A percentile compares a stretch with the other conserved stretches of the same genome.
Conservation (phyloP, 2,888 invertebrate species). For the Schizotus pectinicornis region DNA sequence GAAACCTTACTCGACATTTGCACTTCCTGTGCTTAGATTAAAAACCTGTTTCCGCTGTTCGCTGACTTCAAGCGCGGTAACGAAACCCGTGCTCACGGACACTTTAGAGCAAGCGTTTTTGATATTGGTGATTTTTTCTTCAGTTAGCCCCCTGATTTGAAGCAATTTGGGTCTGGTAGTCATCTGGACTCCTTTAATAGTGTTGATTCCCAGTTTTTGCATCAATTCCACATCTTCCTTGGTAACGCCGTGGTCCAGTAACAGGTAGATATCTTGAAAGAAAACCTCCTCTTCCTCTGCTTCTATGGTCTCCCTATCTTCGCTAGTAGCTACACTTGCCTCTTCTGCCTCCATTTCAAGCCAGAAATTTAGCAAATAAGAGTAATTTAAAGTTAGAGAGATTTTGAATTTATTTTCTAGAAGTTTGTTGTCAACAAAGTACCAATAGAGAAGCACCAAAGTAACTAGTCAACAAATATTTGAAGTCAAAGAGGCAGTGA, state of each 20-base stretch:
- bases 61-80: conserved; percentile 77
- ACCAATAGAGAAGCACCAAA: too few species aligned
- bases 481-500: too few species aligned
- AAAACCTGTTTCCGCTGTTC: conserved; percentile 76
- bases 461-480: too few species aligned
- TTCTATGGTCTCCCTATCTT: conserved; percentile 28
- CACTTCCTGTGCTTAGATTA: conserved; percentile 70
- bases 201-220: conserved; percentile 78
- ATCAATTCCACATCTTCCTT: conserved; percentile 79
- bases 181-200: conserved; percentile 83
- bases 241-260: conserved; percentile 68
- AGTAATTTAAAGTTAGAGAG: too few species aligned
- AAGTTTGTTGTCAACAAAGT: too few species aligned
- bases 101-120: conserved; percentile 78
- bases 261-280: conserved; percentile 77
- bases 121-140: conserved; percentile 79
- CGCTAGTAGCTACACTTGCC: too few species aligned
- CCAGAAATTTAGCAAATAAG: too few species aligned
- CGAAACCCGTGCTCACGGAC: conserved; percentile 66
- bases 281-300: conserved; percentile 69
- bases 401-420: too few species aligned
- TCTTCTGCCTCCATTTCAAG: too few species aligned
- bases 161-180: conserved; percentile 74
- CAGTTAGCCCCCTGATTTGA: conserved; percentile 77
- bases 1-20: conserved; percentile 71